Evolutionary conservation across 2,113 vertebrate genomes (phyloP), one percentile per base, ranked within the genome.

Genomic region (Epinephelus lanceolatus): DNA sequence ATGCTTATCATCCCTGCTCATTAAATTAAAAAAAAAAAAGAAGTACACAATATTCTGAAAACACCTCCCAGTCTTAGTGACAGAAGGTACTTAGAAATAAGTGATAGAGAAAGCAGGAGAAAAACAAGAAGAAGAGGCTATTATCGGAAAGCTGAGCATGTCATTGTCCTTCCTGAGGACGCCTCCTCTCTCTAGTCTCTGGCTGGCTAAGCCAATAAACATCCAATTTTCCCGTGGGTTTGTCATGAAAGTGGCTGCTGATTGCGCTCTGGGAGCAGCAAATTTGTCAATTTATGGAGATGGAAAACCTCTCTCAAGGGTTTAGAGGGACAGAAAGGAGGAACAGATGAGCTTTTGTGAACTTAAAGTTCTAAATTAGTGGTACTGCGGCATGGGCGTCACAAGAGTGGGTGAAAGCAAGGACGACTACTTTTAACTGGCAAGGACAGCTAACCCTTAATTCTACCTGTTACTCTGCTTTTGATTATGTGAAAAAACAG

Each of bases 231-330:
- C 77, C 66, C 61, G 42, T 55, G 76, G 72, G 68, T 65, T 47
- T 70, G 53, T 74, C 82, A 80, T 78, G 78, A 86, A 81, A 81
- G 83, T 37, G 21, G 49, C 61, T 21, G 55, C 75, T 83, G 85
- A 89, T 86, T 88, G 86, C 49, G n/a, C 74, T 75, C 56, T 18
- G 62, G 78, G 78, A 82, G 66, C 45, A 3, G 37, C 55, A 85
- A 91, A 91, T 88, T 85, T 71, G 56, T 60, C 84, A 85, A 86
- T 88, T 86, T 86, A 85, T 77, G 78, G 67, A 77, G 78, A 90
- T 76, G 56, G 83, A 45, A 72, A 86, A 84, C 57, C 76, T 71
- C 51, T 74, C 47, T 75, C 42, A 62, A 53, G 62, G 66, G 69
- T 68, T 83, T 61, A 70, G 56, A 70, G 81, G 86, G 11, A 83